Conservation (phyloP, 2,113 vertebrate genomes). For the Colius striatus region DNA sequence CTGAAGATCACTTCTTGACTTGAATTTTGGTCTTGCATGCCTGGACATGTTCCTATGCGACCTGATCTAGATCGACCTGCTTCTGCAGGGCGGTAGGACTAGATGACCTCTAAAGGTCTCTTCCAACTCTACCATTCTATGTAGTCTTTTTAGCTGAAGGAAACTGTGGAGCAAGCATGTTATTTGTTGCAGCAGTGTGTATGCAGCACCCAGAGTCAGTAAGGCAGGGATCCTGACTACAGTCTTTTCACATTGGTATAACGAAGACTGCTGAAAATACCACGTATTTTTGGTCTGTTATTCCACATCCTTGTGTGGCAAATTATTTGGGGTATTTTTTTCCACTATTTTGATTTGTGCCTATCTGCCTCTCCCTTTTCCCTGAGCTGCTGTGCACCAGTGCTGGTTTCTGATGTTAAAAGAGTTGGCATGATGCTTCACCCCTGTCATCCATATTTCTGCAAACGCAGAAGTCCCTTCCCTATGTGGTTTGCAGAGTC, state of each 20-base stretch:
- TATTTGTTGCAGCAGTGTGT: not conserved
- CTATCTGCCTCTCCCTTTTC: not conserved
- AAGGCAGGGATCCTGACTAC: not conserved
- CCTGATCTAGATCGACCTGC: no score
- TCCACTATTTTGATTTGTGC: not conserved
- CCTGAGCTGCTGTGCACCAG: not conserved
- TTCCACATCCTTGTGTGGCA: not conserved
- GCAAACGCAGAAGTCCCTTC: slow-evolving; percentile 10
- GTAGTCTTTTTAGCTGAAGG: not conserved
- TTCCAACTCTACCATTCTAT: no score
- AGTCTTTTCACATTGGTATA: not conserved
- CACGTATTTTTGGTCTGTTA: not conserved
- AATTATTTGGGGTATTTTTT: not conserved
- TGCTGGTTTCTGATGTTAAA: not conserved
- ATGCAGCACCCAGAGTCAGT: not conserved
- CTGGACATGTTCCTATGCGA: no score
- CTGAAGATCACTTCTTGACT: not conserved
- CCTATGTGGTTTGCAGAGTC: not conserved
- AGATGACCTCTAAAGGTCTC: no score
- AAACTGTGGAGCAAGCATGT: not conserved
- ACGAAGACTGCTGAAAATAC: not conserved
- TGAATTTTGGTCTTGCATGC: not conserved
- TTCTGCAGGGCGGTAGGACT: no score
- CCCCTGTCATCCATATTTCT: not conserved
- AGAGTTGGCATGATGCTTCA: not conserved